phyloP scores from a whole-genome alignment of 2,888 invertebrate genomes.

The Fabriciana adippe region DNA sequence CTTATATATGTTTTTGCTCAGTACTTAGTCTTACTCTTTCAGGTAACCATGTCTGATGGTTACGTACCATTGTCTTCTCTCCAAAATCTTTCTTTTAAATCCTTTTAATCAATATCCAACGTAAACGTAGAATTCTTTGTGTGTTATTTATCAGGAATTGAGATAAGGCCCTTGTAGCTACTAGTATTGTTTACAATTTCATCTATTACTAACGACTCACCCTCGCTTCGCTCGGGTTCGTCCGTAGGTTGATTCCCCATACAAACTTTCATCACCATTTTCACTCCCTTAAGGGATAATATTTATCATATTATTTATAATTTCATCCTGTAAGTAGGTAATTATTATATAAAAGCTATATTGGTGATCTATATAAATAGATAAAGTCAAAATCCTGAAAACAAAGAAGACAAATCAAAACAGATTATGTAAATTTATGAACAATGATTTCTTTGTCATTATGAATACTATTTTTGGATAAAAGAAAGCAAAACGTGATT shows the following conservation, averaged over 20 bases:
- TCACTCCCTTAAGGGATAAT: too few relatives aligned
- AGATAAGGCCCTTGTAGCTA: too few relatives aligned
- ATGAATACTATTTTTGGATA: constrained; percentile 22
- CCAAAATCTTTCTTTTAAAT: neutral
- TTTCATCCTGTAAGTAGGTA: too few relatives aligned
- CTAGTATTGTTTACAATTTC: too few relatives aligned
- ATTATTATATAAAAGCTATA: too few relatives aligned
- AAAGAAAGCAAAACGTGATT: constrained; percentile 72
- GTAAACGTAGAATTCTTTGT: neutral
- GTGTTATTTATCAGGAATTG: too few relatives aligned
- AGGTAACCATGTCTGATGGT: neutral
- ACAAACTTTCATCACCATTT: too few relatives aligned
- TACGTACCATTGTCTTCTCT: neutral
- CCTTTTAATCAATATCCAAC: neutral
- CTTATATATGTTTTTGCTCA: constrained; percentile 1
- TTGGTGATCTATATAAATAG: neutral
- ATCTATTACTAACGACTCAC: too few relatives aligned
- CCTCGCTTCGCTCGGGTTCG: too few relatives aligned
- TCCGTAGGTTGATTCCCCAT: too few relatives aligned
- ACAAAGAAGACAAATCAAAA: neutral
- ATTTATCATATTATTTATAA: too few relatives aligned
- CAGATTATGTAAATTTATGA: constrained; percentile 3
- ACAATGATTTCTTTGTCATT: constrained; percentile 10
- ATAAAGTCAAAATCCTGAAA: neutral
- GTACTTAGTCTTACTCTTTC: neutral